Base-by-base conservation (phyloP, 2,113 vertebrate genomes). In the Sinocyclocheilus grahami region DNA sequence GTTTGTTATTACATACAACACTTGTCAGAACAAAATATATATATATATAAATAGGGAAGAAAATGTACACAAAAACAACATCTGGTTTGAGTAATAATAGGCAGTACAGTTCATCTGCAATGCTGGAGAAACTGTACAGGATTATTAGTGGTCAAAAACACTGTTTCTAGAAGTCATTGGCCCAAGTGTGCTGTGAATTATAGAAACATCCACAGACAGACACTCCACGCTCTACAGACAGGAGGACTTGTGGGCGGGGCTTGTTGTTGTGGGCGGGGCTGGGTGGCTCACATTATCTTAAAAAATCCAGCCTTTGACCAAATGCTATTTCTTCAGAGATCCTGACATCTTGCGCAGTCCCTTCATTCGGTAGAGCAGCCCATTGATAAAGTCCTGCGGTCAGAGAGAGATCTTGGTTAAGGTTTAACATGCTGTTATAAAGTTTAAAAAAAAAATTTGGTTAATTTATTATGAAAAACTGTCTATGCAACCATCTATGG, bases 291-390 rank as follows among this genome's bases (percentile, higher is more conserved):
- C 86, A 67, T 90, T 90, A 90, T 89, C 88, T 90, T 85, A 4
- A 80, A 87, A 39, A 27, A 46, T 90, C 84, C 89, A 87, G 55
- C 87, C 88, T 84, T 92, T 95, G 92, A 93, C 91, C 90, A 91
- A 85, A 60, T 63, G 88, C 95, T 93, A 96, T 93, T 97, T 97
- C 94, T 97, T 98, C 91, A 97, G 94, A 88, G 96, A 94, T 78
- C 91, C 95, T 62, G 96, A 96, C 94, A 99, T 95, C 95, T 95
- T 98, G 84, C 95, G 95, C 89, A 99, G 94, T 85, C 96, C 97
- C 92, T 96, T 98, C 94, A 99, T 96, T 91, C 96, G 95, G 92
- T 96, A 96, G 63, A 98, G 96, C 86, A 99, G 92, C 87, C 97
- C 96, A 0, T 96, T 96, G 92, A 98, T 97, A 90, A 99, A 99